Conservation (phyloP, 2,797 vertebrate genomes). For the Phoxinus dragarum region DNA sequence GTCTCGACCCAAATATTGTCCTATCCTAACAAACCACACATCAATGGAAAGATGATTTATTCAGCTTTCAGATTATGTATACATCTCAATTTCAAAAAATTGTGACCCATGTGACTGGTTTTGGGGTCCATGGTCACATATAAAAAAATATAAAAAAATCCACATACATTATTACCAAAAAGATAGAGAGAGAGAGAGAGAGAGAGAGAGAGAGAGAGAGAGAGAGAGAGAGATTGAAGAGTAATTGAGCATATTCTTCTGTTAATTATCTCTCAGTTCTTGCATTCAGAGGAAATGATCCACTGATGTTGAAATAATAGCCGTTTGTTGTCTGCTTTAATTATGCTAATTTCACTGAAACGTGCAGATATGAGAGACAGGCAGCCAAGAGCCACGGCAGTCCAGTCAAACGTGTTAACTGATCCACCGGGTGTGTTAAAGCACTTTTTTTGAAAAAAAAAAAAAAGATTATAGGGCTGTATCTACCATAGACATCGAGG, state of each 20-base stretch:
- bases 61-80: too few relatives aligned
- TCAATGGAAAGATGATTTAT: background rate
- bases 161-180: background rate
- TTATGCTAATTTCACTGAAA: background rate
- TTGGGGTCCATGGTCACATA: too few relatives aligned
- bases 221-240: background rate
- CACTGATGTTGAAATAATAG: slow-evolving; percentile 14
- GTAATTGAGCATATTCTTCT: slow-evolving; percentile 11
- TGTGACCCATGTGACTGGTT: too few relatives aligned
- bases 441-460: background rate
- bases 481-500: background rate
- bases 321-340: slow-evolving; percentile 10
- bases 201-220: background rate
- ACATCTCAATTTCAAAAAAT: too few relatives aligned
- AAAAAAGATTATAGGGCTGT: background rate
- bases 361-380: background rate
- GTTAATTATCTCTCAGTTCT: slow-evolving; percentile 10
- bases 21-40: background rate
- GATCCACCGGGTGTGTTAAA: background rate
- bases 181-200: background rate
- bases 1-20: too few relatives aligned
- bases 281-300: slow-evolving; percentile 13
- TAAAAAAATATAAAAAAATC: background rate
- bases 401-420: background rate
- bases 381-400: background rate